Evolutionary conservation across 2,888 invertebrate species (phyloP).

Genomic region (Dendrolimus houi): DNA sequence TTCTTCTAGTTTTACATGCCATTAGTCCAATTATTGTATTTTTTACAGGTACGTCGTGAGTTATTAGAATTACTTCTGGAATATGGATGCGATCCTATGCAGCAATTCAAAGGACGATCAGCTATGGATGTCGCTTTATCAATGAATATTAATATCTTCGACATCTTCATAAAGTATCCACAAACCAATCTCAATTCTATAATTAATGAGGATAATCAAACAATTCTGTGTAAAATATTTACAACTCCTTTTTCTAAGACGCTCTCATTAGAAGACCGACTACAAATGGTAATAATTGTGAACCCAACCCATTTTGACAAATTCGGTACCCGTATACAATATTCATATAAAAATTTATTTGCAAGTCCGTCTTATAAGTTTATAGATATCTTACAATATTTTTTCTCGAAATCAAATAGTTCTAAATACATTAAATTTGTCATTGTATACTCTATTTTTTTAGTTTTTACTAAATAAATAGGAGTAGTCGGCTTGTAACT

Average conservation of each 20-base stretch:
- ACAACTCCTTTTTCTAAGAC: slow-evolving; percentile 34
- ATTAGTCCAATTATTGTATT: too few species aligned
- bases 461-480: too few species aligned
- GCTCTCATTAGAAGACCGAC: slow-evolving; percentile 24
- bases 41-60: slow-evolving; percentile 32
- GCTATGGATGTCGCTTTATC: slow-evolving; percentile 42
- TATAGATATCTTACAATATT: too few species aligned
- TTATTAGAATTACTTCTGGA: slow-evolving; percentile 43
- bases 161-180: slow-evolving; percentile 42
- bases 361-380: too few species aligned
- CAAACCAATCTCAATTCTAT: slow-evolving; percentile 40
- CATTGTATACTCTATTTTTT: too few species aligned
- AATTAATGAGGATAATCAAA: slow-evolving; percentile 48
- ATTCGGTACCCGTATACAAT: too few species aligned
- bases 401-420: too few species aligned
- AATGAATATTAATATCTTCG: slow-evolving; percentile 30
- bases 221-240: slow-evolving; percentile 50
- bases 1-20: too few species aligned
- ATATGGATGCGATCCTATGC: slow-evolving; percentile 35
- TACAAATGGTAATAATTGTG: slow-evolving; percentile 34
- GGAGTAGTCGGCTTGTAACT: too few species aligned
- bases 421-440: too few species aligned
- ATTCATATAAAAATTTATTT: too few species aligned
- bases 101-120: slow-evolving; percentile 42
- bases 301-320: too few species aligned